Evolutionary conservation across 1,140 invertebrate species (phyloP).

Genomic region (Caenorhabditis inopinata): DNA sequence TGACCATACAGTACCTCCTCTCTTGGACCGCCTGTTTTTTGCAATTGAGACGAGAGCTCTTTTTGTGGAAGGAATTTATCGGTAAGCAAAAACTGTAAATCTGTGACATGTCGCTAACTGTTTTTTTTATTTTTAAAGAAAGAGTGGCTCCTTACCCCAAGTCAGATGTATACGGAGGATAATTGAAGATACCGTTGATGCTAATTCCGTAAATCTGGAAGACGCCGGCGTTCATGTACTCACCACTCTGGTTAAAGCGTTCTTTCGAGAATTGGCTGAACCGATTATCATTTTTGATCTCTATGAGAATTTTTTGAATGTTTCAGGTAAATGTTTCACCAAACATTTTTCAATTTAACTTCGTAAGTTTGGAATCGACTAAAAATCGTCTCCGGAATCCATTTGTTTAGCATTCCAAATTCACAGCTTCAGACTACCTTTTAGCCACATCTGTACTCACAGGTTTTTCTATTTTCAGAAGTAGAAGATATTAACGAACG

Average conservation of each 20-base stretch:
- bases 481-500: conserved; percentile 79
- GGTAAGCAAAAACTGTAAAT: not conserved
- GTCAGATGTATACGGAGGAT: conserved; percentile 51
- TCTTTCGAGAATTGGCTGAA: conserved; percentile 88
- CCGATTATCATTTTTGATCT: conserved; percentile 87
- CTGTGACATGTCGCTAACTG: not conserved
- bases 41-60: conserved; percentile 87
- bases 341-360: conserved; percentile 68
- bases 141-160: conserved; percentile 73
- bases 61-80: conserved; percentile 86
- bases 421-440: no score
- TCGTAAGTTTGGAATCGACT: conserved; percentile 32
- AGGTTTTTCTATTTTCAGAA: no score
- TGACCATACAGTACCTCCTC: conserved; percentile 76
- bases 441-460: no score
- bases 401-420: no score
- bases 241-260: conserved; percentile 84
- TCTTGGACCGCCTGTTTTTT: conserved; percentile 82
- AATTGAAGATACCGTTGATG: conserved; percentile 65
- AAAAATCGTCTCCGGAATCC: no score
- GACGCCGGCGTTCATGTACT: conserved; percentile 80
- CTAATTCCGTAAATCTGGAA: conserved; percentile 71
- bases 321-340: conserved; percentile 72
- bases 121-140: conserved; percentile 70
- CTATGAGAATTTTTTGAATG: conserved; percentile 81